Evolutionary conservation across 2,888 invertebrate genomes (phyloP).

Genomic region (Eupithecia tripunctaria): DNA sequence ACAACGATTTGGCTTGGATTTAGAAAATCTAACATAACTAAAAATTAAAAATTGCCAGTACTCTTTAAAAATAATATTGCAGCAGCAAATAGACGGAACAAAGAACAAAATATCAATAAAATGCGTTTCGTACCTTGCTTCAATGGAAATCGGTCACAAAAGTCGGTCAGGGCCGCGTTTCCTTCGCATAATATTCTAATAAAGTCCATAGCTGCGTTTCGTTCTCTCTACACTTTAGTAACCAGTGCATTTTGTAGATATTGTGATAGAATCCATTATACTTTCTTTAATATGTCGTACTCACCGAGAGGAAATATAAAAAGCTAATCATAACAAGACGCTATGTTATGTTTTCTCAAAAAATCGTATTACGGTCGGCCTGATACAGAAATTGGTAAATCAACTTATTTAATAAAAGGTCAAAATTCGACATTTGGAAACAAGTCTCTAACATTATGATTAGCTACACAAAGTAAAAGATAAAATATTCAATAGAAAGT

Average conservation of each 20-base stretch:
- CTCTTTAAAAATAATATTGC: not conserved
- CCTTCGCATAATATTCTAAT: conserved; percentile 44
- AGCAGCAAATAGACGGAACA: not conserved
- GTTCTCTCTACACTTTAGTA: not conserved
- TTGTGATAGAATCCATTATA: not conserved
- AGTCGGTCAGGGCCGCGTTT: conserved; percentile 70
- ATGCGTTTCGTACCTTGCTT: conserved; percentile 38
- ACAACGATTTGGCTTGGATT: no score
- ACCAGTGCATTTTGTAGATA: not conserved
- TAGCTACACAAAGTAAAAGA: conserved; percentile 57
- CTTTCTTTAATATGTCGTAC: not conserved
- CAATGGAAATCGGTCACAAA: conserved; percentile 67
- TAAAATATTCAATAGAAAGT: conserved; percentile 72
- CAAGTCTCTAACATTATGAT: conserved; percentile 39
- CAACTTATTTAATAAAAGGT: conserved; percentile 36
- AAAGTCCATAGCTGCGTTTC: not conserved
- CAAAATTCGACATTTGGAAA: conserved; percentile 39
- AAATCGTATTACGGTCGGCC: conserved; percentile 2
- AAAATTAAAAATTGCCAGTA: not conserved
- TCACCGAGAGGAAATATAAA: not conserved
- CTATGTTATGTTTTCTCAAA: not conserved
- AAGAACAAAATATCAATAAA: not conserved
- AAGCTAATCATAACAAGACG: not conserved
- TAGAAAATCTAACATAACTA: not conserved
- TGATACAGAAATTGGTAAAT: conserved; percentile 17